phyloP scores from a whole-genome alignment of 2,888 invertebrate genomes.

The Tetramorium bicarinatum region DNA sequence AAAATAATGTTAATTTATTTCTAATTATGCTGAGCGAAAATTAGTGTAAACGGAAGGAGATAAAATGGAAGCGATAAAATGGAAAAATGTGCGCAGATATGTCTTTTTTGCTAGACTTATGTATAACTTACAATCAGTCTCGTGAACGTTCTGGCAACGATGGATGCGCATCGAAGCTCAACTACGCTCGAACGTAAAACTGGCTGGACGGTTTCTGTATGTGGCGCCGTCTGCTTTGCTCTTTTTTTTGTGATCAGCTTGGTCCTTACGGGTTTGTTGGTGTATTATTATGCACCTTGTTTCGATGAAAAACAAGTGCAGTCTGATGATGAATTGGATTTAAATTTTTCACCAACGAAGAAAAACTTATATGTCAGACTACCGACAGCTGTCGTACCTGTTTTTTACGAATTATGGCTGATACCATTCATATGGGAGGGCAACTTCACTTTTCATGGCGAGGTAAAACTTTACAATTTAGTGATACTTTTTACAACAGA shows the following conservation, averaged over 20 bases:
- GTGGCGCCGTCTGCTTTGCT: constrained; percentile 89
- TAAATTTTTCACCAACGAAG: constrained; percentile 76
- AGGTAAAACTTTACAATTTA: constrained; percentile 73
- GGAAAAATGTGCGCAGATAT: neutral
- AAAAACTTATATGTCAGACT: constrained; percentile 89
- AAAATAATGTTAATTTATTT: neutral
- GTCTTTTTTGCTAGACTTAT: constrained; percentile 53
- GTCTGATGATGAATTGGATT: constrained; percentile 64
- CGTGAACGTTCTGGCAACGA: constrained; percentile 87
- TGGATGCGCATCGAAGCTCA: constrained; percentile 88
- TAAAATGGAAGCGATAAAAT: neutral
- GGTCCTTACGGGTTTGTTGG: constrained; percentile 91
- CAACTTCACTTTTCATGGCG: constrained; percentile 93
- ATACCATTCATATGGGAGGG: constrained; percentile 91
- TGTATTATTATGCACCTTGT: constrained; percentile 93
- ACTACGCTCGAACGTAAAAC: constrained; percentile 90
- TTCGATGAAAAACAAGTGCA: constrained; percentile 86
- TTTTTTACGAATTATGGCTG: constrained; percentile 90
- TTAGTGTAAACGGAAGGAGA: neutral
- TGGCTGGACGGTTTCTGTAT: constrained; percentile 89
- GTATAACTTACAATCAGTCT: constrained; percentile 84
- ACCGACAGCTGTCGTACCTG: constrained; percentile 90
- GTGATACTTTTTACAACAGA: neutral
- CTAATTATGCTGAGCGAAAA: neutral
- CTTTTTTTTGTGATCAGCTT: constrained; percentile 90